Percentiles rank a stretch among this genome's conserved stretches.
These are phyloP conservation scores for Cricetomys ansorgei DNA, from an alignment of 2,113 vertebrate genomes.

Conservation along the genomic window DNA sequence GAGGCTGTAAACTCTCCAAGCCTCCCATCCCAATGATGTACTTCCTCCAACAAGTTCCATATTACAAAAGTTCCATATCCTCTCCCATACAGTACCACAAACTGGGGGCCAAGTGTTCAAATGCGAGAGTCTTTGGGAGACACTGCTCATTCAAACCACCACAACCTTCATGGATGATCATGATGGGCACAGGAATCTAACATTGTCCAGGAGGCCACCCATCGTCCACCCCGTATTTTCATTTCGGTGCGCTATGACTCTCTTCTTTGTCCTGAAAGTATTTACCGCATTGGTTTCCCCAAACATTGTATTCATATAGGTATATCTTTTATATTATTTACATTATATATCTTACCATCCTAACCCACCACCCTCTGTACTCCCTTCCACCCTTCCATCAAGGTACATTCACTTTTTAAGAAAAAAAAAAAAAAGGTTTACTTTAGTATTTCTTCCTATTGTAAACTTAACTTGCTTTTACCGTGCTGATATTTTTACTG, in stretches of 20 bases:
- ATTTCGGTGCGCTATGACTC: neutral
- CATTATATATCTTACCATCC: neutral
- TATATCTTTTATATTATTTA: no score
- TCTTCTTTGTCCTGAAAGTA: neutral
- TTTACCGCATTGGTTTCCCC: neutral
- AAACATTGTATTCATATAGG: no score
- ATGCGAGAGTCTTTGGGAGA: neutral
- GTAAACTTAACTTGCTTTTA: neutral
- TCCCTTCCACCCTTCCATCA: neutral
- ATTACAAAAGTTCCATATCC: neutral
- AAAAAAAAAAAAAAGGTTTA: neutral
- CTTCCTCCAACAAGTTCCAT: neutral
- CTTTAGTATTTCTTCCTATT: neutral
- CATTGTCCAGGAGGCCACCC: neutral
- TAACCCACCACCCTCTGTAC: neutral
- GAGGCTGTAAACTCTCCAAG: neutral
- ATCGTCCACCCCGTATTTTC: neutral
- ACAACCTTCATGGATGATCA: neutral
- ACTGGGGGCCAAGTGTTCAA: neutral
- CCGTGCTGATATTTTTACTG: neutral
- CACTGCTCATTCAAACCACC: neutral
- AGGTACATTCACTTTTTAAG: neutral
- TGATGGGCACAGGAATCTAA: no score
- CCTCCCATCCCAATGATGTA: neutral
- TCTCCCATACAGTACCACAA: neutral